A percentile compares a stretch with the other conserved stretches of the same genome.
Conservation (phyloP, 2,888 invertebrate species). For the Phengaris arion region DNA sequence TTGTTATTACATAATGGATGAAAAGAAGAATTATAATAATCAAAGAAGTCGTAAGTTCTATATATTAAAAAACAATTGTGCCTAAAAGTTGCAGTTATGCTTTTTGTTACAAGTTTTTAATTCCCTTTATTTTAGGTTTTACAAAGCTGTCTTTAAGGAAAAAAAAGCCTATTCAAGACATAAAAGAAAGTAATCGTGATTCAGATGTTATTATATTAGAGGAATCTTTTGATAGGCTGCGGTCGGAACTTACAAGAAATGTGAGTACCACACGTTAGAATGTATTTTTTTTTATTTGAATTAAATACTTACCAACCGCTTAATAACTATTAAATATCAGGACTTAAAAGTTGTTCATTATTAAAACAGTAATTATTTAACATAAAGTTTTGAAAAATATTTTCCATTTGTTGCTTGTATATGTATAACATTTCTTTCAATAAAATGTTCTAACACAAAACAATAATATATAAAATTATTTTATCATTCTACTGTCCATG, state of each 20-base stretch:
- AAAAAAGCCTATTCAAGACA: constrained; percentile 50
- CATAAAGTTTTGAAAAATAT: too few relatives aligned
- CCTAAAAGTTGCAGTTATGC: neutral
- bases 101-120: neutral
- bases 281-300: too few relatives aligned
- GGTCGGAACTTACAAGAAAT: constrained; percentile 49
- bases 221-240: constrained; percentile 64
- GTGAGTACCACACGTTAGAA: constrained; percentile 48
- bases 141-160: constrained; percentile 65
- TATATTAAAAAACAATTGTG: too few relatives aligned
- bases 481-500: too few relatives aligned
- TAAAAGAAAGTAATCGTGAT: constrained; percentile 50
- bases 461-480: too few relatives aligned
- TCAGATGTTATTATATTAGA: constrained; percentile 64
- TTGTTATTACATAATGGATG: constrained; percentile 48
- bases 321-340: too few relatives aligned
- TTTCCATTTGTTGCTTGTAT: too few relatives aligned
- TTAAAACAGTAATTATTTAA: too few relatives aligned
- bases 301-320: too few relatives aligned
- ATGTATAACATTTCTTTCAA: too few relatives aligned
- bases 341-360: too few relatives aligned
- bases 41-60: constrained; percentile 54
- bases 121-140: constrained; percentile 54
- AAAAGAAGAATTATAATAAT: constrained; percentile 45
- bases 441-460: too few relatives aligned